Evolutionary conservation across 2,113 vertebrate genomes (phyloP), one percentile per base, ranked within the genome.

Genomic region (Phyllostomus hastatus): DNA sequence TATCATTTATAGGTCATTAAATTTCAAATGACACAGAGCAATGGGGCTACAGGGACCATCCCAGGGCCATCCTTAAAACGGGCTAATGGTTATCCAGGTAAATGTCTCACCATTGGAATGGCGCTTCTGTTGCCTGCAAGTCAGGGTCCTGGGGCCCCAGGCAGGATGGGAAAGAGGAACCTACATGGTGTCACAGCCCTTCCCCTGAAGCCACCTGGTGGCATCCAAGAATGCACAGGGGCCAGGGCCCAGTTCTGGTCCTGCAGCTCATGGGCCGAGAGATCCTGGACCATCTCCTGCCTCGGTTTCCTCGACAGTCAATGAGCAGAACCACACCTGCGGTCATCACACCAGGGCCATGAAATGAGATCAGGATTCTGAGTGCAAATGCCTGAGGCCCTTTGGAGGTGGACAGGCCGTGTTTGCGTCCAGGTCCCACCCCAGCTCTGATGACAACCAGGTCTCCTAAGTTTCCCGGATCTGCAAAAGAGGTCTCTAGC

Each of bases 1-100:
- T 95, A 97, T 97, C 94, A 72, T 97, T 97, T 41, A 1, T 31
- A 95, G 94, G 95, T 95, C 96, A 97, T 97, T 98, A 95, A 41
- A 97, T 97, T 95, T 96, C 91, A 90, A 97, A 97, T 95, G 97
- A 94, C 41, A 64, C 80, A 10, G 50, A 80, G 69, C 33, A 38
- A 19, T 69, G 73, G 38, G 78, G 48, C 91, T 90, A 67, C 72
- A 91, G 79, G 43, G 67, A 90, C 35, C 1, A 84, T 75, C 75
- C 89, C 90, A n/a, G 95, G 83, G 43, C 54, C 72, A 20, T 57
- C 43, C 11, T 83, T 95, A 88, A 95, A 46, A 38, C 6, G 76
- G 61, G 87, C n/a, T 46, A 46, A 85, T 64, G 82, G 83, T 95
- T 94, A 80, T 57, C 75, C 50, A 95, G 85, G 92, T 73, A 93